Percentiles rank a stretch among this genome's conserved stretches.
phyloP scores from a whole-genome alignment of 2,797 vertebrate genomes.

The Myotis daubentonii region DNA sequence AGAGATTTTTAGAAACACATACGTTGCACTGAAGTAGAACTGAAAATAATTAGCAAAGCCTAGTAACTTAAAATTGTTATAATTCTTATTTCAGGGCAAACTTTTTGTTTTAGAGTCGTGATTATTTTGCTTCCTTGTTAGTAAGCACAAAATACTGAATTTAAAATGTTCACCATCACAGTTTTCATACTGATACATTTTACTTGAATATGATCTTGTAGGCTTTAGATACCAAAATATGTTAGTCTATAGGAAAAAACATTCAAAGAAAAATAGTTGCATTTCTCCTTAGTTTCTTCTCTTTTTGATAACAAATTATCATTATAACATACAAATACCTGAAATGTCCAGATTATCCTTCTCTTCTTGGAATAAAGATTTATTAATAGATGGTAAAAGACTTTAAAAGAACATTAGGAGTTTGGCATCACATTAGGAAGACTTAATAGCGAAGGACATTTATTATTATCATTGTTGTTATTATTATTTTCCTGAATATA shows the following conservation, averaged over 20 bases:
- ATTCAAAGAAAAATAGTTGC: neutral
- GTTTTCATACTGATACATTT: constrained; percentile 40
- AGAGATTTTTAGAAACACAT: constrained; percentile 27
- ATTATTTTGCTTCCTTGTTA: neutral
- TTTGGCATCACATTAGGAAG: neutral
- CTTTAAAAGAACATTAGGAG: constrained; percentile 16
- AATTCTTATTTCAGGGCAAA: neutral
- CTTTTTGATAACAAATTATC: neutral
- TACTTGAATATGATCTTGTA: neutral
- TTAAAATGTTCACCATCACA: neutral
- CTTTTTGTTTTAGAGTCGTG: neutral
- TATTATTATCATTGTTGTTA: neutral
- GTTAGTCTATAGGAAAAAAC: neutral
- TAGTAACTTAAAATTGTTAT: neutral
- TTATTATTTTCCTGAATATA: neutral
- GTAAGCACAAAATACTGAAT: neutral
- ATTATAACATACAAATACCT: neutral
- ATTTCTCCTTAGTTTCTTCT: constrained; percentile 32
- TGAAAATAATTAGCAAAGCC: constrained; percentile 8
- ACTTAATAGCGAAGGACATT: neutral
- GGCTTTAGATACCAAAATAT: constrained; percentile 2
- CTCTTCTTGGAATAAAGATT: constrained; percentile 19
- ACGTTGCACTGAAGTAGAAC: neutral
- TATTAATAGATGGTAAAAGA: neutral
- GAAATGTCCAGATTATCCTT: constrained; percentile 1